Evolutionary conservation across 2,888 invertebrate genomes (phyloP).

Genomic region (Gymnocheta viridis): DNA sequence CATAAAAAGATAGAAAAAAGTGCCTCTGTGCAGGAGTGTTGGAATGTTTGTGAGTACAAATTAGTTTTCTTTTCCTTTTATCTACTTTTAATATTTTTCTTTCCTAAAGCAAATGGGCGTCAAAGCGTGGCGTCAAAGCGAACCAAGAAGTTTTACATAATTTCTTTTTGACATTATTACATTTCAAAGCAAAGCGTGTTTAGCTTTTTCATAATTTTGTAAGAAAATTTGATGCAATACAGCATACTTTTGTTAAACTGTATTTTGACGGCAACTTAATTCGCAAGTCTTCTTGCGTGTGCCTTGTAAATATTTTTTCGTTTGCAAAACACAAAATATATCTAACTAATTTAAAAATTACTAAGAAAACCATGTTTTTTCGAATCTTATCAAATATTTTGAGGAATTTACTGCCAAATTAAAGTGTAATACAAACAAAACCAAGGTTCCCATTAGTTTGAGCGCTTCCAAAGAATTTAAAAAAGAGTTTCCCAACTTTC

Average conservation of each 20-base stretch:
- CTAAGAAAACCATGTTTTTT: too few relatives aligned
- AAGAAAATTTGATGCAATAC: background rate
- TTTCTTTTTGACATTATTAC: constrained; percentile 56
- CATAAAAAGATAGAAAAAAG: constrained; percentile 25
- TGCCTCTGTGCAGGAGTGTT: background rate
- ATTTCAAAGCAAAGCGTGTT: constrained; percentile 6
- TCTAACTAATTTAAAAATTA: too few relatives aligned
- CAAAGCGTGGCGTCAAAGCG: constrained; percentile 45
- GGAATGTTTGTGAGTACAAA: constrained; percentile 48
- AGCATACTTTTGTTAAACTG: background rate
- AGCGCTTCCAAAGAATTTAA: too few relatives aligned
- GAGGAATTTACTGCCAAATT: too few relatives aligned
- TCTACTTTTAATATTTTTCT: background rate
- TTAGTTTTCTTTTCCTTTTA: background rate
- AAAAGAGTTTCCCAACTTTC: too few relatives aligned
- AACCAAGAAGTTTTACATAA: constrained; percentile 57
- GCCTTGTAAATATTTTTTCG: too few relatives aligned
- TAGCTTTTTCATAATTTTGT: background rate
- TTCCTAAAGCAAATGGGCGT: constrained; percentile 39
- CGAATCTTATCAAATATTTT: too few relatives aligned
- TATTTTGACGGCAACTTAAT: background rate
- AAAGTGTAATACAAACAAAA: too few relatives aligned
- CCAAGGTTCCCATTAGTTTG: too few relatives aligned
- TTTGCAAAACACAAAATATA: too few relatives aligned
- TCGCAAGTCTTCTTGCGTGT: too few relatives aligned